phyloP scores from a whole-genome alignment of 30 jellyfish, hydroid and myxozoan species.

The Turritopsis dohrnii region DNA sequence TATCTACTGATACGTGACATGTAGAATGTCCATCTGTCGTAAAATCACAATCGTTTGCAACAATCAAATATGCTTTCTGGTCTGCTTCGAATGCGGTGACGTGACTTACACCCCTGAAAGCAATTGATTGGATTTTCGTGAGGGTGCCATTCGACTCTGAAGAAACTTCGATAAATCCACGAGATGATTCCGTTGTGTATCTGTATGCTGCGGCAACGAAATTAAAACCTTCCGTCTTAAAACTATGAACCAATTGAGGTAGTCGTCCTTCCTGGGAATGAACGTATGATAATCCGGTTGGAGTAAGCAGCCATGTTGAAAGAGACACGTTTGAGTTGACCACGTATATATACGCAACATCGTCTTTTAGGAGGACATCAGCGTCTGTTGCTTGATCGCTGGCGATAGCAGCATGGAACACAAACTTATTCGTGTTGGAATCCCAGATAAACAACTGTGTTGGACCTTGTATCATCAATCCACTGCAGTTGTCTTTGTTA shows the following conservation, averaged over 20 bases:
- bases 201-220: background rate
- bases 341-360: background rate
- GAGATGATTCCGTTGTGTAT: slow-evolving; percentile 4
- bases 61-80: slow-evolving; percentile 24
- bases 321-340: background rate
- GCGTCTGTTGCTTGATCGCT: slow-evolving; percentile 13
- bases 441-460: slow-evolving; percentile 22
- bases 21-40: slow-evolving; percentile 27
- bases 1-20: background rate
- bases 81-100: slow-evolving; percentile 28
- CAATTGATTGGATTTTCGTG: background rate
- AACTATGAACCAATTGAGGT: background rate
- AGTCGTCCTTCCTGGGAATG: background rate
- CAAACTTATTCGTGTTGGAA: background rate
- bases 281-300: background rate
- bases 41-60: slow-evolving; percentile 37
- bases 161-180: slow-evolving; percentile 1
- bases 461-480: slow-evolving; percentile 12
- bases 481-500: slow-evolving; percentile 3
- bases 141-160: background rate
- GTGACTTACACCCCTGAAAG: slow-evolving; percentile 17
- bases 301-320: background rate
- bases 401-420: background rate
- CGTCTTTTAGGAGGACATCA: background rate
- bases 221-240: background rate